Conservation (phyloP, 2,113 vertebrate genomes). For the Lichenostomus cassidix region DNA sequence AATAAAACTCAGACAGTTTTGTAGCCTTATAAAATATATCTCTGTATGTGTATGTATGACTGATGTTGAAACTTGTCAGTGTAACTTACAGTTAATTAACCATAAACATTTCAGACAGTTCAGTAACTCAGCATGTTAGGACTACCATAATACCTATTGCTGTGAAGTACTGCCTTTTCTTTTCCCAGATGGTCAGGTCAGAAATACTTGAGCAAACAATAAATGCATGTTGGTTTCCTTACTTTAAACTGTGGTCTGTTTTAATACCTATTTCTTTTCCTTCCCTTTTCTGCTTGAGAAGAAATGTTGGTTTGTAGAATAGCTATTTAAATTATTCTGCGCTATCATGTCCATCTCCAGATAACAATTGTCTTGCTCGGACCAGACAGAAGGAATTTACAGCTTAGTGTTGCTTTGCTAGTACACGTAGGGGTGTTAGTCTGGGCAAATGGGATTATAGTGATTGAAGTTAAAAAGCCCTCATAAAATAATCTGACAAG, state of each 20-base stretch:
- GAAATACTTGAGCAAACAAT: slow-evolving; percentile 27
- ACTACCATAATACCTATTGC: slow-evolving; percentile 34
- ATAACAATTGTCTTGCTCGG: not conserved
- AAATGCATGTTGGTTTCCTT: slow-evolving; percentile 55
- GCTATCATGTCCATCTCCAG: not conserved
- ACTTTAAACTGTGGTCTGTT: slow-evolving; percentile 13
- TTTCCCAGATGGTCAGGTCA: slow-evolving; percentile 34
- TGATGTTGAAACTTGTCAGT: slow-evolving; percentile 59
- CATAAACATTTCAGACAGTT: slow-evolving; percentile 64
- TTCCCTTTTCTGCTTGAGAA: not conserved
- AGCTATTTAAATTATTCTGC: slow-evolving; percentile 27
- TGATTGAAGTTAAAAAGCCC: slow-evolving; percentile 31
- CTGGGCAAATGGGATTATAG: slow-evolving; percentile 20
- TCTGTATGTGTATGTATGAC: slow-evolving; percentile 33
- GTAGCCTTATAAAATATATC: slow-evolving; percentile 57
- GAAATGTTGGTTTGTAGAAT: not conserved
- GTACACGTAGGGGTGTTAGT: not conserved
- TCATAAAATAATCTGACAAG: not conserved
- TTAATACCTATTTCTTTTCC: not conserved
- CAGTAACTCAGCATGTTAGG: slow-evolving; percentile 48
- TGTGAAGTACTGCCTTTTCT: slow-evolving; percentile 21
- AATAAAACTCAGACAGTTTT: slow-evolving; percentile 62
- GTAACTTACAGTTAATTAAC: slow-evolving; percentile 64
- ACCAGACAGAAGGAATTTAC: slow-evolving; percentile 15
- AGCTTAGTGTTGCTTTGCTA: not conserved